A percentile compares a stretch with the other conserved stretches of the same genome.
phyloP scores from a whole-genome alignment of 2,797 vertebrate genomes.

The Argya squamiceps region DNA sequence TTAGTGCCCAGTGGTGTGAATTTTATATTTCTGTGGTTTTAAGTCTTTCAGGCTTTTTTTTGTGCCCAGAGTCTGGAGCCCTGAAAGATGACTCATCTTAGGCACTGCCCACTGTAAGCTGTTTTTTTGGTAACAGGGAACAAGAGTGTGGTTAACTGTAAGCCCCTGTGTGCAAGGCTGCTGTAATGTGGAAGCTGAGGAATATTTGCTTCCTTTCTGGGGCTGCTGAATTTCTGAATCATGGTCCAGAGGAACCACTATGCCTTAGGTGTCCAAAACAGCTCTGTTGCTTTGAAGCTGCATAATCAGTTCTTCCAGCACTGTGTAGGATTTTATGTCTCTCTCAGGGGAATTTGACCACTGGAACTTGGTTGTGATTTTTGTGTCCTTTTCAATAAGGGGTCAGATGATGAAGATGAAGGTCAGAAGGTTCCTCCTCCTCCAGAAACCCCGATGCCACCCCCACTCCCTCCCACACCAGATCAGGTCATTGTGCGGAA shows the following conservation, averaged over 20 bases:
- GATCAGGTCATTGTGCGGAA: conserved; percentile 98
- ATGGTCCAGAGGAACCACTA: neutral
- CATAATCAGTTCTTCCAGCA: rapidly evolving
- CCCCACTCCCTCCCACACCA: conserved; percentile 94
- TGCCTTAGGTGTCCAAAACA: neutral
- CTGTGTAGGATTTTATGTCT: neutral
- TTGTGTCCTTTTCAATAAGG: conserved; percentile 74
- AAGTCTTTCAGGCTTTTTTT: neutral
- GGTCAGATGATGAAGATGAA: conserved; percentile 97
- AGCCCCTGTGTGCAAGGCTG: neutral
- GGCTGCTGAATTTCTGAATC: neutral
- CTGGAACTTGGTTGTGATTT: neutral
- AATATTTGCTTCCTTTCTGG: conserved; percentile 23
- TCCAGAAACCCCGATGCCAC: conserved; percentile 95
- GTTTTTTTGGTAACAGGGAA: conserved; percentile 3
- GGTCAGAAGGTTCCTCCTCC: conserved; percentile 91
- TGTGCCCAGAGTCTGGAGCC: neutral
- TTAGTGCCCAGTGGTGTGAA: neutral
- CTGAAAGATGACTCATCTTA: conserved; percentile 2
- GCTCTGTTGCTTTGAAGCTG: neutral
- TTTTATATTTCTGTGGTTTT: neutral
- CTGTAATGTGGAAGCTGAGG: conserved; percentile 8
- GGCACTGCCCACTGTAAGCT: neutral
- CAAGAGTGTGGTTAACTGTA: neutral
- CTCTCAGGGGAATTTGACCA: neutral